phyloP scores from a whole-genome alignment of 1,140 invertebrate species.

The Drosophila triauraria region DNA sequence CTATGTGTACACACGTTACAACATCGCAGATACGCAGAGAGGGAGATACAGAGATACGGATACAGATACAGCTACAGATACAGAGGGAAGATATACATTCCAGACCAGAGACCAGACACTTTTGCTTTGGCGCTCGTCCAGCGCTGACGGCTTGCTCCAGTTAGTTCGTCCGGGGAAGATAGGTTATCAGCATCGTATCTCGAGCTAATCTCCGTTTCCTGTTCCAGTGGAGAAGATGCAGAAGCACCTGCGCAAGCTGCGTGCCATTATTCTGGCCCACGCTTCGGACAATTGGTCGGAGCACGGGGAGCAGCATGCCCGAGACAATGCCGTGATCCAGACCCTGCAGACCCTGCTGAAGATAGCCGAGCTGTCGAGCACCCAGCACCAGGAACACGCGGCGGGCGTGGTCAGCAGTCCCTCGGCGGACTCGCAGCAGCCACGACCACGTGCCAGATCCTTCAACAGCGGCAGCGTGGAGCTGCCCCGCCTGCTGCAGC shows the following conservation, averaged over 20 bases:
- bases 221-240: conserved; percentile 79
- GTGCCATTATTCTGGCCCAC: conserved; percentile 70
- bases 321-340: conserved; percentile 78
- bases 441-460: conserved; percentile 62
- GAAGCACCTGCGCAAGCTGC: conserved; percentile 78
- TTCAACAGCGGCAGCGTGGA: conserved; percentile 72
- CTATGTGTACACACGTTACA: conserved; percentile 44
- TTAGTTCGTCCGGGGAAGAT: conserved; percentile 56
- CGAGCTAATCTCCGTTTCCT: conserved; percentile 33
- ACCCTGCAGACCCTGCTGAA: conserved; percentile 78
- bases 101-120: conserved; percentile 44
- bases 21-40: conserved; percentile 30
- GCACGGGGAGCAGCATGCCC: conserved; percentile 70
- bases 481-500: conserved; percentile 59
- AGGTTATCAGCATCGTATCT: conserved; percentile 32
- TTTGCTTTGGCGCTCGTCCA: conserved; percentile 68
- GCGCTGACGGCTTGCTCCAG: conserved; percentile 52
- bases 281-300: conserved; percentile 65
- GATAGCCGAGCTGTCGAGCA: conserved; percentile 80
- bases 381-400: conserved; percentile 51
- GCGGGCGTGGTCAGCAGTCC: conserved; percentile 56
- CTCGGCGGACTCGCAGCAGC: conserved; percentile 32
- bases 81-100: conserved; percentile 50
- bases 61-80: neutral
- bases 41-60: conserved; percentile 9